These are phyloP conservation scores for Sinodicranocentrus sp. DNA, from an alignment of 2,888 invertebrate genomes.

Conservation along the genomic window DNA sequence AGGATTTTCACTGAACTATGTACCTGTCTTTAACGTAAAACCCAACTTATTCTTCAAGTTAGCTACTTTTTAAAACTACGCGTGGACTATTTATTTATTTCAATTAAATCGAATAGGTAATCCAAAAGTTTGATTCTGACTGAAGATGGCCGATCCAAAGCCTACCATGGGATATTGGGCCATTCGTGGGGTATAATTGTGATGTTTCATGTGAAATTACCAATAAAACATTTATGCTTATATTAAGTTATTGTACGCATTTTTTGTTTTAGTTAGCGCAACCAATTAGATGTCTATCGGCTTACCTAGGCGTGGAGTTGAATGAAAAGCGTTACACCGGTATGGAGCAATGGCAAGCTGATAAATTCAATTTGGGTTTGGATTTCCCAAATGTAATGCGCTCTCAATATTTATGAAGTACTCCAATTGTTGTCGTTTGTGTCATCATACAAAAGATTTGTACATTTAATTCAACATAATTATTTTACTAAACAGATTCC, in stretches of 20 bases:
- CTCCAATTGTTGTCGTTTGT: too few species aligned
- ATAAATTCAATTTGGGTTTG: conserved; percentile 78
- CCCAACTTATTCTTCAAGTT: too few species aligned
- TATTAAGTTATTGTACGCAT: too few species aligned
- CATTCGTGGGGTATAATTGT: conserved; percentile 74
- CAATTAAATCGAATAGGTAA: too few species aligned
- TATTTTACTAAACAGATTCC: conserved; percentile 78
- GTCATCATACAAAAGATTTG: too few species aligned
- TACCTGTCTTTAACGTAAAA: too few species aligned
- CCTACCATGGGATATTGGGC: conserved; percentile 77
- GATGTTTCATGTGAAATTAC: background rate
- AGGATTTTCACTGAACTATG: too few species aligned
- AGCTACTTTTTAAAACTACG: too few species aligned
- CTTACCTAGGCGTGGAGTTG: conserved; percentile 79
- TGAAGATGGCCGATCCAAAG: conserved; percentile 46
- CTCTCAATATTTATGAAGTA: too few species aligned
- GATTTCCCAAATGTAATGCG: conserved; percentile 79
- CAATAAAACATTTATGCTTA: too few species aligned
- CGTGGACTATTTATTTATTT: too few species aligned
- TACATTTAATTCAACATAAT: conserved; percentile 5
- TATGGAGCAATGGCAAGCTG: conserved; percentile 77
- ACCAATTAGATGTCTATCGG: conserved; percentile 78
- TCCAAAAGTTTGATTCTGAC: too few species aligned
- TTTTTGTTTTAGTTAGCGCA: conserved; percentile 78
- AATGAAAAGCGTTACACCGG: conserved; percentile 78